Evolutionary conservation across 2,113 vertebrate genomes (phyloP), one percentile per base, ranked within the genome.

Genomic region (Atherinomorus stipes): DNA sequence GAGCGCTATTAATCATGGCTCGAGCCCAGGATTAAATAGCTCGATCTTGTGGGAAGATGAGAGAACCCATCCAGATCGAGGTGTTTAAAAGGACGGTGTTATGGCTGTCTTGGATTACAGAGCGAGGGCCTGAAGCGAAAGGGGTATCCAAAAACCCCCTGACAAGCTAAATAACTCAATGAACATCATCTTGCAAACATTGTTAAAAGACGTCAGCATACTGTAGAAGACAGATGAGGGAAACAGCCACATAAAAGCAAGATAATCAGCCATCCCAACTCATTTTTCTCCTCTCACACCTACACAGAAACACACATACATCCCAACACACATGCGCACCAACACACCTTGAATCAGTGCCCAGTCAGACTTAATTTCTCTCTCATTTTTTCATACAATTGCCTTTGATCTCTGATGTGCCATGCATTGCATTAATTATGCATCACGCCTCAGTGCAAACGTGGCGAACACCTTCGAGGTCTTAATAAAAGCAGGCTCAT

Each of bases 81-180:
- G 90, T 83, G 78, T 90, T 93, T 89, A 88, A 88, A 88, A 90
- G 76, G 81, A 70, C 76, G 16, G 44, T 77, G 88, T 91, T 89
- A 87, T 81, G 92, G 92, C 92, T 93, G 93, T 93, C 91, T 93
- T 91, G 87, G 78, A 91, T 94, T 94, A 94, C 88, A 90, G 76
- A 85, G 81, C 6, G 19, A 38, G 50, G 54, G 85, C 91, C 87
- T 44, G 58, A 73, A 88, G 92, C 87, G 47, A 89, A 74, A 74
- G 75, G 78, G 80, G 67, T 74, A 74, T 81, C 73, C 69, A 71
- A 86, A 73, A 60, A 53, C 26, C 64, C 23, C 50, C 26, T 31
- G 22, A 70, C 62, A 50, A 74, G 66, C 8, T 50, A 63, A 51
- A 85, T 79, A 74, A 59, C 50, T 21, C 75, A 81, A 56, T 80